Evolutionary conservation across 2,888 invertebrate genomes (phyloP).

Genomic region (Drosophila helvetica): DNA sequence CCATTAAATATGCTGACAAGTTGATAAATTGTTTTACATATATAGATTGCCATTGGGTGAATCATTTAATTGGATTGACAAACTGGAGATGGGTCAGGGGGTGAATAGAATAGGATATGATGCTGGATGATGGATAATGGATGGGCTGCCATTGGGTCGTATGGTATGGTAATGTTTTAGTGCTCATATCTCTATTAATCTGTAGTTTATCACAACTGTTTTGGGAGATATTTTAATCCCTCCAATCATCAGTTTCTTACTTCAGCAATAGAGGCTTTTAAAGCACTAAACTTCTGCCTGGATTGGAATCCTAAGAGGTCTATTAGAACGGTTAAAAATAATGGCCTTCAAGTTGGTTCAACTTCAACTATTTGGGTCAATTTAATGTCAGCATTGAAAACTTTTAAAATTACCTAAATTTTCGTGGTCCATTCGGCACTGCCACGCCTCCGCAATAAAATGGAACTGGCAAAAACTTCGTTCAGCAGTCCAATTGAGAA

Average conservation of each 20-base stretch:
- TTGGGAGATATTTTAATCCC: not conserved
- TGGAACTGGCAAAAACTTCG: not conserved
- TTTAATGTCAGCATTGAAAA: constrained; percentile 10
- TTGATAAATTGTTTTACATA: constrained; percentile 71
- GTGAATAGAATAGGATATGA: not conserved
- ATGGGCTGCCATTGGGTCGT: not conserved
- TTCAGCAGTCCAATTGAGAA: constrained; percentile 48
- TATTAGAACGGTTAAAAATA: not conserved
- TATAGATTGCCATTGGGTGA: constrained; percentile 6
- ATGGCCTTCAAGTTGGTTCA: not conserved
- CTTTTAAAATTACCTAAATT: constrained; percentile 13
- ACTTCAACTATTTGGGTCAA: constrained; percentile 17
- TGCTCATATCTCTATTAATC: not conserved
- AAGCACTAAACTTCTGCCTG: not conserved
- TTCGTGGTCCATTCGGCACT: not conserved
- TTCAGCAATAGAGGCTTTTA: too few relatives aligned
- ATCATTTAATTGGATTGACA: constrained; percentile 38
- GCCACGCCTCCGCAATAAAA: constrained; percentile 19
- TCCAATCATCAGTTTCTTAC: too few relatives aligned
- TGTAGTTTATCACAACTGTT: not conserved
- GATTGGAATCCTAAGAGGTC: not conserved
- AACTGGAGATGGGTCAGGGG: not conserved
- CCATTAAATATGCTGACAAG: constrained; percentile 78
- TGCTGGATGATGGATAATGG: not conserved
- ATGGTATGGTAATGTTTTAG: not conserved